These are phyloP conservation scores for Octomys mimax DNA, from an alignment of 2,797 vertebrate species.

Conservation along the genomic window DNA sequence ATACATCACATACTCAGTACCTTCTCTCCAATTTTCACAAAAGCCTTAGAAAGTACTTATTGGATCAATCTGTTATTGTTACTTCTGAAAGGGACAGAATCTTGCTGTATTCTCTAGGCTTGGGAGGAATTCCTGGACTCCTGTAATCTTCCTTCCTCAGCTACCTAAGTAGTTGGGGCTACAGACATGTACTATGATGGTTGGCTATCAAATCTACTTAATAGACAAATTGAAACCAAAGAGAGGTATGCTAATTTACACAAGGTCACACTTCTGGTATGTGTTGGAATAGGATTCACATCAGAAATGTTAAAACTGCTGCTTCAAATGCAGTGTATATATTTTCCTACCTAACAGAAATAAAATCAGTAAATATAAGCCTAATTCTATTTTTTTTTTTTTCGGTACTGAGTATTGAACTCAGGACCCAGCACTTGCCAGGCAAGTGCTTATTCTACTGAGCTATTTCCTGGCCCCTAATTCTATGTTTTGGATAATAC, in stretches of 20 bases:
- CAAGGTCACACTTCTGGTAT: slow-evolving; percentile 39
- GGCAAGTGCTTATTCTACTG: too few species aligned
- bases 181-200: neutral
- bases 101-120: neutral
- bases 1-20: neutral
- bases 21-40: slow-evolving; percentile 31
- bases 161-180: neutral
- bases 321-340: neutral
- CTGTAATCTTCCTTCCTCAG: neutral
- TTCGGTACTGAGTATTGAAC: too few species aligned
- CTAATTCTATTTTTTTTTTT: neutral
- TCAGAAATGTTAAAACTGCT: neutral
- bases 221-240: slow-evolving; percentile 34
- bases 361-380: slow-evolving; percentile 57
- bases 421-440: too few species aligned
- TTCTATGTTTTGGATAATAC: slow-evolving; percentile 26
- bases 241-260: slow-evolving; percentile 36
- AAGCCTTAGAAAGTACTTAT: neutral
- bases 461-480: too few species aligned
- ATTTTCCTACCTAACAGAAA: slow-evolving; percentile 47
- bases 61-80: neutral
- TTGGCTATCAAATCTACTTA: slow-evolving; percentile 33
- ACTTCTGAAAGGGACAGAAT: neutral
- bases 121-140: neutral
- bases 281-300: slow-evolving; percentile 13